Percentiles rank a stretch among this genome's conserved stretches.
Evolutionary conservation across 2,797 vertebrate genomes (phyloP).

Genomic region (Leptatherina wallacei): DNA sequence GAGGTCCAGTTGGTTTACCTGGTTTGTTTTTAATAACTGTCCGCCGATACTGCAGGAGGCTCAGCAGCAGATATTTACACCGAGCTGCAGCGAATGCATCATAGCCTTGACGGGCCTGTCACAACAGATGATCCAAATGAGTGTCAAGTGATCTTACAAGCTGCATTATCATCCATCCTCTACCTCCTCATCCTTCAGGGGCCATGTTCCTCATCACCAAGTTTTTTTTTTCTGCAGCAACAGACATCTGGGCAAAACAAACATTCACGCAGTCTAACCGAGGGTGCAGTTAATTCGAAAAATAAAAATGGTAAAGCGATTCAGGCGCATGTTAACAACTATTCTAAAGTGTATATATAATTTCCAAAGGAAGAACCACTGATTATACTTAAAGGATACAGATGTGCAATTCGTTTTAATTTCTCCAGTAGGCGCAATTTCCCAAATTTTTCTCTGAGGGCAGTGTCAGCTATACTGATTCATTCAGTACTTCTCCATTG

Average conservation of each 20-base stretch:
- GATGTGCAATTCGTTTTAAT: slow-evolving; percentile 48
- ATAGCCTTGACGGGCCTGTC: slow-evolving; percentile 62
- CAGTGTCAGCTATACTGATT: slow-evolving; percentile 23
- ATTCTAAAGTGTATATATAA: background rate
- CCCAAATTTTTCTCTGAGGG: slow-evolving; percentile 22
- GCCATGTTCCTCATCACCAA: slow-evolving; percentile 54
- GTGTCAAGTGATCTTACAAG: slow-evolving; percentile 74
- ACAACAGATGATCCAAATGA: slow-evolving; percentile 80
- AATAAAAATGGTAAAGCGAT: slow-evolving; percentile 9
- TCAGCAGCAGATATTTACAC: slow-evolving; percentile 48
- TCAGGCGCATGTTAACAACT: slow-evolving; percentile 1
- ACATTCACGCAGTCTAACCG: slow-evolving; percentile 8
- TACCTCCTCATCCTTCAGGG: slow-evolving; percentile 60
- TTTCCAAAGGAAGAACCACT: slow-evolving; percentile 5
- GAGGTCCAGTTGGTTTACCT: slow-evolving; percentile 54
- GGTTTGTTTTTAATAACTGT: slow-evolving; percentile 63
- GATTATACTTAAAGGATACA: slow-evolving; percentile 6
- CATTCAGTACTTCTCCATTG: background rate
- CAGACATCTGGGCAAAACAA: slow-evolving; percentile 52
- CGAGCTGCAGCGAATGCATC: slow-evolving; percentile 47
- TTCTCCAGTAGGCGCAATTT: slow-evolving; percentile 74
- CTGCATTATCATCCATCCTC: slow-evolving; percentile 70
- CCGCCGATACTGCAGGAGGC: slow-evolving; percentile 41
- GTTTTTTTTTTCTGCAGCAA: slow-evolving; percentile 9
- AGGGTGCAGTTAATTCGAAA: slow-evolving; percentile 36